phyloP scores from a whole-genome alignment of 2,888 invertebrate species.

The Cantharis flavilabris region DNA sequence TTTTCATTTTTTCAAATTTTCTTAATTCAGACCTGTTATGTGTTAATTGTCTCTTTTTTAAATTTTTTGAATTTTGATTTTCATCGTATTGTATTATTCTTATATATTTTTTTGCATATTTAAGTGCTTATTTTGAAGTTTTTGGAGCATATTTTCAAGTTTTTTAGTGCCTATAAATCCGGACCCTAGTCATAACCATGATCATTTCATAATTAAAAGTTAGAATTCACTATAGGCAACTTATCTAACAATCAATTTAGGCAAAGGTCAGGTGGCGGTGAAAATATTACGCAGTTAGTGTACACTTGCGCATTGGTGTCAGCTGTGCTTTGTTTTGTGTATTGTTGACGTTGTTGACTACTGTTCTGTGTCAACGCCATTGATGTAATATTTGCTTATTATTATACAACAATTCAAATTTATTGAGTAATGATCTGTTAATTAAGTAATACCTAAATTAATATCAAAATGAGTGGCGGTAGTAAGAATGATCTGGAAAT shows the following conservation, averaged over 20 bases:
- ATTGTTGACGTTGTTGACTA: slow-evolving; percentile 1
- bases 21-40: too few relatives aligned
- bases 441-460: not conserved
- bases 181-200: too few relatives aligned
- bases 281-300: not conserved
- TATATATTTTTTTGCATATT: too few relatives aligned
- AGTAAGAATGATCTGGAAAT: slow-evolving; percentile 50
- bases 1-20: too few relatives aligned
- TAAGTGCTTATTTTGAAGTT: too few relatives aligned
- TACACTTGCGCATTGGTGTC: not conserved
- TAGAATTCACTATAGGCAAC: not conserved
- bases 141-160: too few relatives aligned
- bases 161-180: too few relatives aligned
- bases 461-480: slow-evolving; percentile 37
- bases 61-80: too few relatives aligned
- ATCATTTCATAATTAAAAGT: too few relatives aligned
- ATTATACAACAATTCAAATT: not conserved
- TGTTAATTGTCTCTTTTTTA: too few relatives aligned
- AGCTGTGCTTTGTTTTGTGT: not conserved
- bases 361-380: not conserved
- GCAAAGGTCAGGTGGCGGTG: not conserved
- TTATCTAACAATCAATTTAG: not conserved
- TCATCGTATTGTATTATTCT: too few relatives aligned
- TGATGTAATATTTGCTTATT: not conserved
- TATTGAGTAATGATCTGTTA: not conserved